These are phyloP conservation scores for Galleria mellonella DNA, from an alignment of 1,140 invertebrate genomes.

Conservation along the genomic window DNA sequence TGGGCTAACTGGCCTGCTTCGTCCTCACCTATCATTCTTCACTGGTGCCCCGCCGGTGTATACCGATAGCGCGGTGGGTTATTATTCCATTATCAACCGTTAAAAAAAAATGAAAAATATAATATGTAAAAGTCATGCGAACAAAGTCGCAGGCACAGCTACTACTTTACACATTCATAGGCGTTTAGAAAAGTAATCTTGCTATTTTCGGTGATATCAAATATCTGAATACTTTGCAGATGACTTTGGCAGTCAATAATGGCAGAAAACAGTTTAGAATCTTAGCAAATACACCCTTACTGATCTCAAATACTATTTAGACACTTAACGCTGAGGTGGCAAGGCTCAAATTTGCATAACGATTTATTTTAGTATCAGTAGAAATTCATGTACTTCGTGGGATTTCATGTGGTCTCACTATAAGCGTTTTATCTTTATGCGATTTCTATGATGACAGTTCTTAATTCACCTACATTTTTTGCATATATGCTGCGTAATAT, in stretches of 20 bases:
- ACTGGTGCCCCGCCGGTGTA: too few relatives aligned
- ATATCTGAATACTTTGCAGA: conserved; percentile 12
- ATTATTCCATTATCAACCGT: too few relatives aligned
- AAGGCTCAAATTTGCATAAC: neutral
- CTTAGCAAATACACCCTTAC: conserved; percentile 4
- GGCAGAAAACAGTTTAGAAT: conserved; percentile 14
- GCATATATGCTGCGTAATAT: too few relatives aligned
- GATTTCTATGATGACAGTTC: too few relatives aligned
- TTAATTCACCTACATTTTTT: too few relatives aligned
- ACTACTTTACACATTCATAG: neutral
- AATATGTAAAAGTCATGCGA: too few relatives aligned
- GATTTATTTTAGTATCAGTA: conserved; percentile 1
- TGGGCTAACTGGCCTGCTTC: too few relatives aligned
- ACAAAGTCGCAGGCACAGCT: too few relatives aligned
- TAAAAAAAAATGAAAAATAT: too few relatives aligned
- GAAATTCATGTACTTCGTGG: neutral
- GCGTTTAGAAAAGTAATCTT: neutral
- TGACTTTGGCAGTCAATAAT: conserved; percentile 21
- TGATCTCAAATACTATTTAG: neutral
- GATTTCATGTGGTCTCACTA: conserved; percentile 4
- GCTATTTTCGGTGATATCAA: neutral
- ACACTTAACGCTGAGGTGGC: neutral
- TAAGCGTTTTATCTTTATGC: neutral
- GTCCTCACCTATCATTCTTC: too few relatives aligned
- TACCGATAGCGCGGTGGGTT: too few relatives aligned